phyloP scores from a whole-genome alignment of 2,797 vertebrate species.

The Hyperoplus lanceolatus region DNA sequence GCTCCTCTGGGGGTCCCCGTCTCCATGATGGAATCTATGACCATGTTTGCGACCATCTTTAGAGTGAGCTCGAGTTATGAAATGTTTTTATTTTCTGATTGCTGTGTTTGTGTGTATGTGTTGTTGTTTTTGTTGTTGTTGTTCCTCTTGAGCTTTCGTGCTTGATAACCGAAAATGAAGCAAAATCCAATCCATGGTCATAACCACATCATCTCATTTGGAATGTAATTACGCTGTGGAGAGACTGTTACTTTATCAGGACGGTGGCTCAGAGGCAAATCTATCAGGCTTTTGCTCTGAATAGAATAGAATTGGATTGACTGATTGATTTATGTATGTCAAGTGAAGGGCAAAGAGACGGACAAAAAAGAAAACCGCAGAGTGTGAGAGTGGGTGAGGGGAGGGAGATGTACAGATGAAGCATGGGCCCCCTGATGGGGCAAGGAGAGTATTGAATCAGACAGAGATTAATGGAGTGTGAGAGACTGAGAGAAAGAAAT shows the following conservation, averaged over 20 bases:
- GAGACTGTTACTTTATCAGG: slow-evolving; percentile 75
- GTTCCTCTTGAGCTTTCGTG: slow-evolving; percentile 21
- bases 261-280: slow-evolving; percentile 67
- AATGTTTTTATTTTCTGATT: slow-evolving; percentile 2
- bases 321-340: slow-evolving; percentile 85
- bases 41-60: slow-evolving; percentile 32
- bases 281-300: slow-evolving; percentile 74
- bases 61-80: slow-evolving; percentile 3
- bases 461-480: slow-evolving; percentile 84
- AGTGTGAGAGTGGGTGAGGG: slow-evolving; percentile 59
- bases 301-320: slow-evolving; percentile 81
- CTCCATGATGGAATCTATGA: slow-evolving; percentile 8
- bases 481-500: slow-evolving; percentile 81
- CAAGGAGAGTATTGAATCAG: slow-evolving; percentile 78
- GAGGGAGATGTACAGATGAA: slow-evolving; percentile 70
- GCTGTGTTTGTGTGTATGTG: slow-evolving; percentile 9
- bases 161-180: slow-evolving; percentile 61
- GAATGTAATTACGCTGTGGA: slow-evolving; percentile 74
- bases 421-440: slow-evolving; percentile 69
- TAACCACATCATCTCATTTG: slow-evolving; percentile 73
- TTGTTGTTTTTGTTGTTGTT: slow-evolving; percentile 30
- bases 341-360: slow-evolving; percentile 81
- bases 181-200: slow-evolving; percentile 68
- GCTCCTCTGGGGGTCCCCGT: slow-evolving; percentile 1
- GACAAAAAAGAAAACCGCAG: slow-evolving; percentile 70